Base-by-base conservation (phyloP, 1,140 invertebrate species). In the Oryctes rhinoceros region DNA sequence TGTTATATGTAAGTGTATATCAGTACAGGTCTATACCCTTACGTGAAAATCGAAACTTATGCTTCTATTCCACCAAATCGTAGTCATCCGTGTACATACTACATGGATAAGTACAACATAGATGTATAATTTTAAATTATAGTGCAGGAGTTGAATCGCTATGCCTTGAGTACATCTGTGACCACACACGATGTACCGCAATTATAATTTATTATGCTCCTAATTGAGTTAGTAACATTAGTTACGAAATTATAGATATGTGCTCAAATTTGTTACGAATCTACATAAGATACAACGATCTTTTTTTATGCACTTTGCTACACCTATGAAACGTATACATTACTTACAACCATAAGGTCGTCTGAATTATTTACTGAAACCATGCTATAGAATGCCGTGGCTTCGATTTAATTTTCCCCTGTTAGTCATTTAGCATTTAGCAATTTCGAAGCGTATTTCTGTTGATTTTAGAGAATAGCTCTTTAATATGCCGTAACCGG, bases 71-170 rank as follows among this genome's bases (percentile, higher is more conserved):
- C 24, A 71, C 24, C 24, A 71, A 71, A 71, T 37, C 24, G 10
- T 71, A 71, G 65, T 5, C 35, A 71, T 11, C 1, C 35, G 24
- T 35, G 35, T 71, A 71, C 20, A 9, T 71, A 71, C 24, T 71
- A 71, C 24, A 62, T 15, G 5, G 65, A 24, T 71, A 24, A 11
- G 65, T 71, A 71, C 13, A 37, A 30, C 65, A 37, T 71, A 15
- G 65, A 71, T 71, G 65, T 71, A 71, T 71, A 71, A 71, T 71
- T 71, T 71, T 71, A 71, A 71, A 71, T 71, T 71, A 71, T 71
- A 71, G 65, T 71, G 20, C 18, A 13, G 35, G 65, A 71, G 65
- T 24, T 71, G 65, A 71, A 24, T 71, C 18, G 65, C 11, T 11
- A 18, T 67, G 65, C 20, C 30, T 65, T 65, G 59, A 67, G 4